Evolutionary conservation across 2,888 invertebrate genomes (phyloP).

Genomic region (Anarsia innoxiella): DNA sequence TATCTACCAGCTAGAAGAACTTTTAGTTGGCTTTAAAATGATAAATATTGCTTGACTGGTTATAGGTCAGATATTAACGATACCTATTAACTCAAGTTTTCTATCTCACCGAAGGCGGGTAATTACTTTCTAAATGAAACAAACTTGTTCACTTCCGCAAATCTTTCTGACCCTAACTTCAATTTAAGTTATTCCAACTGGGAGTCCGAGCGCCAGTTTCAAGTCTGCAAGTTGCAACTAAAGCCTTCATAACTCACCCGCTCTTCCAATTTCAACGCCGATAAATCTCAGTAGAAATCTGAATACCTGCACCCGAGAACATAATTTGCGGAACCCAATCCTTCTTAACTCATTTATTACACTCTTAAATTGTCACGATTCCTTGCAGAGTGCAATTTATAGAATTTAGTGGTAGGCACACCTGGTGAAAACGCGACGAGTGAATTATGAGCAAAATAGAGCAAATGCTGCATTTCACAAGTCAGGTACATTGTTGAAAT

Average conservation of each 20-base stretch:
- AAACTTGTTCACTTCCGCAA: constrained; percentile 3
- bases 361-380: constrained; percentile 8
- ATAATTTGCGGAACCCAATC: constrained; percentile 23
- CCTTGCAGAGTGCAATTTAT: constrained; percentile 6
- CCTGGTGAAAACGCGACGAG: too few relatives aligned
- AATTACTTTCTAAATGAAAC: too few relatives aligned
- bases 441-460: too few relatives aligned
- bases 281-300: constrained; percentile 34
- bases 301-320: constrained; percentile 30
- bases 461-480: too few relatives aligned
- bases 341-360: constrained; percentile 12
- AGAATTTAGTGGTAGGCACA: too few relatives aligned
- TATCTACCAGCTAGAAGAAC: too few relatives aligned
- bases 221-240: constrained; percentile 10
- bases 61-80: too few relatives aligned
- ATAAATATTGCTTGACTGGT: too few relatives aligned
- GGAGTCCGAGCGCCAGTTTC: background rate
- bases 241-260: constrained; percentile 10
- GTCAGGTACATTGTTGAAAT: too few relatives aligned
- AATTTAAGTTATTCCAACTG: background rate
- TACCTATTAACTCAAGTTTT: too few relatives aligned
- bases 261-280: constrained; percentile 29
- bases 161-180: constrained; percentile 1
- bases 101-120: too few relatives aligned
- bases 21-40: too few relatives aligned